These are phyloP conservation scores for Forbesichthys agassizii DNA, from an alignment of 2,113 vertebrate genomes.

Conservation along the genomic window DNA sequence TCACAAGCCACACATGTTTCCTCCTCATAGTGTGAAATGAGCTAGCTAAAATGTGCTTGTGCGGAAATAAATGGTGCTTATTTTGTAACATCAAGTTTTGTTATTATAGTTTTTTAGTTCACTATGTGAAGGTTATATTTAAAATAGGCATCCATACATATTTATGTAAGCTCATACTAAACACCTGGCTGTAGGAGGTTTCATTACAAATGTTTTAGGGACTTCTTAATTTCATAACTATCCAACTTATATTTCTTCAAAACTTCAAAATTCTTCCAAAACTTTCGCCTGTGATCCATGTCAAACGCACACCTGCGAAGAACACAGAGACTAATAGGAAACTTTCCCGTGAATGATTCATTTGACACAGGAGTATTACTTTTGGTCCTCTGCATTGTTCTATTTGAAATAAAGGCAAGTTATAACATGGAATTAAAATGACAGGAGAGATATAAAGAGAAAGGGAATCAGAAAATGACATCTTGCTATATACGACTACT, in stretches of 20 bases:
- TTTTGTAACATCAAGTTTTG: not conserved
- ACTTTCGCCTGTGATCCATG: too few species aligned
- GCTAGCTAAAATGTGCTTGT: not conserved
- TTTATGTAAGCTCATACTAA: not conserved
- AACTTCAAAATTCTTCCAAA: too few species aligned
- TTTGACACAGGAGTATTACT: conserved; percentile 21
- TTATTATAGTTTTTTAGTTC: not conserved
- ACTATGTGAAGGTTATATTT: conserved; percentile 8
- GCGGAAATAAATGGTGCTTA: conserved; percentile 1
- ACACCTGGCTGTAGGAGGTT: not conserved
- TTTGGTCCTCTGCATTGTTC: conserved; percentile 13
- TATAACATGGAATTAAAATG: conserved; percentile 21
- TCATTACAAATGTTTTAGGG: not conserved
- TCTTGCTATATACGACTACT: not conserved
- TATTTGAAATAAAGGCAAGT: conserved; percentile 17
- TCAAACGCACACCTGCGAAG: not conserved
- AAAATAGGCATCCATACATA: conserved; percentile 1
- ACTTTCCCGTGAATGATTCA: conserved; percentile 30
- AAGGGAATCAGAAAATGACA: not conserved
- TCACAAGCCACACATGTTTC: conserved; percentile 24
- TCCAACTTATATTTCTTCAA: not conserved
- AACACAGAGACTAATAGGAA: conserved; percentile 10
- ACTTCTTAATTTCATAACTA: not conserved
- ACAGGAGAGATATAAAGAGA: not conserved
- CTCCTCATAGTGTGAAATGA: not conserved